phyloP scores from a whole-genome alignment of 1,140 invertebrate genomes.

The Helicorthomorpha holstii region DNA sequence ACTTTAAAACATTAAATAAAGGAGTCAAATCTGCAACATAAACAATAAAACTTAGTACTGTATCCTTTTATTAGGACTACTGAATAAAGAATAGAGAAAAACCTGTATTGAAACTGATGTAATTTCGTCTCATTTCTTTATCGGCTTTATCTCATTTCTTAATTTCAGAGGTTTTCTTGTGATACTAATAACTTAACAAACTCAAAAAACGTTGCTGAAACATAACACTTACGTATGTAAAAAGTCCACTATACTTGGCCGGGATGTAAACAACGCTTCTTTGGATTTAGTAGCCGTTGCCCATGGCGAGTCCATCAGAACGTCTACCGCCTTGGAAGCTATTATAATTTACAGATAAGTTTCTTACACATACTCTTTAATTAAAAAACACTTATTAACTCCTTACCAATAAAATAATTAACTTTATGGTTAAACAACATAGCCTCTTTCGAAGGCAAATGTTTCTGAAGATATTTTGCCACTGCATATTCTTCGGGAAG shows the following conservation, averaged over 20 bases:
- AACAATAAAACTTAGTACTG: constrained; percentile 4
- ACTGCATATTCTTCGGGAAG: constrained; percentile 81
- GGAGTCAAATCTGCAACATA: constrained; percentile 5
- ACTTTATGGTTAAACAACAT: constrained; percentile 92
- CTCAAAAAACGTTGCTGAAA: constrained; percentile 15
- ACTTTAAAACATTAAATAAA: constrained; percentile 8
- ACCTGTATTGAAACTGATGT: too few relatives aligned
- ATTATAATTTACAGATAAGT: not conserved
- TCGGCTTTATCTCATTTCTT: too few relatives aligned
- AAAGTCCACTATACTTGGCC: constrained; percentile 61
- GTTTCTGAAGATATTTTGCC: constrained; percentile 82
- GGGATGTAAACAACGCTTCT: constrained; percentile 57
- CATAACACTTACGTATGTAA: constrained; percentile 40
- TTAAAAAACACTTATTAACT: too few relatives aligned
- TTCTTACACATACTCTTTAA: too few relatives aligned
- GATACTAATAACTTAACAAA: constrained; percentile 17
- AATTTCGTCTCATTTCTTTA: too few relatives aligned
- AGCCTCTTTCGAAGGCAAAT: constrained; percentile 82
- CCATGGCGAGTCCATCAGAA: constrained; percentile 81
- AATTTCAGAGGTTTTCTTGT: too few relatives aligned
- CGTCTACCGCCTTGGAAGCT: constrained; percentile 70
- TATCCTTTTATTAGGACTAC: constrained; percentile 11
- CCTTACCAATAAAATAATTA: constrained; percentile 80
- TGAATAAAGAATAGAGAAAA: too few relatives aligned
- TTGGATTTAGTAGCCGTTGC: constrained; percentile 38